These are phyloP conservation scores for Petrophora chlorosata DNA, from an alignment of 2,888 invertebrate species.

Conservation along the genomic window DNA sequence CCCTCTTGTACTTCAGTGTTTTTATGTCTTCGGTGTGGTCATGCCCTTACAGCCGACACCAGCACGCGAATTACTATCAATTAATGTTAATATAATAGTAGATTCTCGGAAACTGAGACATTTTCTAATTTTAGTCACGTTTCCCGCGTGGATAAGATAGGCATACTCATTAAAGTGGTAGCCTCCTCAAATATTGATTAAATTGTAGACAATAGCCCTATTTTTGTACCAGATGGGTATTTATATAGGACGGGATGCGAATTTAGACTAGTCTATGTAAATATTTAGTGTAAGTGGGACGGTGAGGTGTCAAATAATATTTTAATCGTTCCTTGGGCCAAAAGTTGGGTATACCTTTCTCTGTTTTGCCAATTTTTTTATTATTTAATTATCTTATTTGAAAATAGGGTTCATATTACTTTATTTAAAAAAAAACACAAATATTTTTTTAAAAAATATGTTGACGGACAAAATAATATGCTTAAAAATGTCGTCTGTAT, in stretches of 20 bases:
- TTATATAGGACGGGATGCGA: conserved; percentile 9
- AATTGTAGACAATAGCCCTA: conserved; percentile 15
- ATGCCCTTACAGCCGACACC: conserved; percentile 13
- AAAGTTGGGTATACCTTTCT: too few species aligned
- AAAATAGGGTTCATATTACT: too few species aligned
- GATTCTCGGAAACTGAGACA: conserved; percentile 8
- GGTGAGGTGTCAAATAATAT: neutral
- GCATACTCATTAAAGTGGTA: conserved; percentile 23
- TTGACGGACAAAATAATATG: too few species aligned
- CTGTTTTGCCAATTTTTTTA: too few species aligned
- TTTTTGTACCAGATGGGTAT: conserved; percentile 15
- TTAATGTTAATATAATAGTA: conserved; percentile 15
- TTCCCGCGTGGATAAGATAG: conserved; percentile 33
- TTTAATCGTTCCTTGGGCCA: too few species aligned
- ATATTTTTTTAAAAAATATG: too few species aligned
- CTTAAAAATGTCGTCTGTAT: too few species aligned
- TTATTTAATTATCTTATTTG: too few species aligned
- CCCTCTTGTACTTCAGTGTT: neutral
- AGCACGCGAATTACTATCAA: conserved; percentile 27
- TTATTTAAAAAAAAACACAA: too few species aligned
- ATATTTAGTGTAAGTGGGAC: conserved; percentile 5
- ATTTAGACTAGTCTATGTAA: conserved; percentile 10
- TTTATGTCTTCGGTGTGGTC: conserved; percentile 18
- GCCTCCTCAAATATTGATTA: conserved; percentile 23
- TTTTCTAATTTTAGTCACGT: conserved; percentile 37